Conservation (phyloP, 2,888 invertebrate species). For the Unio delphinus region DNA sequence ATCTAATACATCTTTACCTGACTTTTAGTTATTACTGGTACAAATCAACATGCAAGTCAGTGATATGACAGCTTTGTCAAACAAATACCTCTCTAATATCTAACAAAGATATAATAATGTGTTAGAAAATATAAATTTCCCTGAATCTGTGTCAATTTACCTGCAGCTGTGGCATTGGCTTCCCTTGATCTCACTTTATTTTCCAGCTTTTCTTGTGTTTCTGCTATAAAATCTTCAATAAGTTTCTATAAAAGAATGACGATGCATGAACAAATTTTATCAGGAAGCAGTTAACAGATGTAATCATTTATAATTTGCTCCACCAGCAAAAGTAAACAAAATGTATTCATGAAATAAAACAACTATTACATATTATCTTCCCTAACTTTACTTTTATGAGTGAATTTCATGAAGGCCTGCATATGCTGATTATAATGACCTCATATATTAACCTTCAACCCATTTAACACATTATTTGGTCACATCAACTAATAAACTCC, state of each 20-base stretch:
- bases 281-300: background rate
- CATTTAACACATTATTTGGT: too few species aligned
- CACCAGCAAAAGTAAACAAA: background rate
- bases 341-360: too few species aligned
- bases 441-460: too few species aligned
- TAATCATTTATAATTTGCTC: background rate
- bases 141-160: slow-evolving; percentile 35
- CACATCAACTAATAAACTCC: background rate
- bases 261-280: slow-evolving; percentile 3
- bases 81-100: too few species aligned
- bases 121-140: background rate
- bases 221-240: slow-evolving; percentile 75
- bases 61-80: too few species aligned
- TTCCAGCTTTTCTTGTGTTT: slow-evolving; percentile 79
- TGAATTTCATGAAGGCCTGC: too few species aligned
- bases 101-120: background rate
- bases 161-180: slow-evolving; percentile 77
- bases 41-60: too few species aligned
- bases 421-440: too few species aligned
- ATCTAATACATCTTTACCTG: too few species aligned
- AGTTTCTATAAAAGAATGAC: slow-evolving; percentile 44
- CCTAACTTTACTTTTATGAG: too few species aligned
- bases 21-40: too few species aligned
- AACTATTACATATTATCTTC: too few species aligned
- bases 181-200: slow-evolving; percentile 79